A percentile compares a stretch with the other conserved stretches of the same genome.
phyloP scores from a whole-genome alignment of 1,140 invertebrate species.

The Ceratosolen solmsi region DNA sequence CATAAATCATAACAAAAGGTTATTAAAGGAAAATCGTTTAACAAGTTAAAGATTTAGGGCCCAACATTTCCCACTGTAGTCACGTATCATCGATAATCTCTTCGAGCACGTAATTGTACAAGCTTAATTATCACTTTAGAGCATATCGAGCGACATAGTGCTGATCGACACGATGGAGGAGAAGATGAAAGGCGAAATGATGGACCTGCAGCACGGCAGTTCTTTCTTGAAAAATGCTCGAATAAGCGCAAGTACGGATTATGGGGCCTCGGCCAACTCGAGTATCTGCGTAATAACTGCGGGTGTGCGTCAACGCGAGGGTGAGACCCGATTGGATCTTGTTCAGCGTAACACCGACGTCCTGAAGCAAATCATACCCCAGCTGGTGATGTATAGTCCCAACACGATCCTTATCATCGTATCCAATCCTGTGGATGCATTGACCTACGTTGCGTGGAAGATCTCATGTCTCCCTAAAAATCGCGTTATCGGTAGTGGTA shows the following conservation, averaged over 20 bases:
- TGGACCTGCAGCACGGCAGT: slow-evolving; percentile 91
- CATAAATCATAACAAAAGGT: too few species aligned
- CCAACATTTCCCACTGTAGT: too few species aligned
- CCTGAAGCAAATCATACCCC: slow-evolving; percentile 87
- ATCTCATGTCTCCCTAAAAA: slow-evolving; percentile 89
- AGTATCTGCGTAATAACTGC: slow-evolving; percentile 90
- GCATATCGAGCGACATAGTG: slow-evolving; percentile 86
- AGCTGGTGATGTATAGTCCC: slow-evolving; percentile 88
- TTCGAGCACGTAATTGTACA: too few species aligned
- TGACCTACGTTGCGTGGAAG: slow-evolving; percentile 96
- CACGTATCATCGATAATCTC: too few species aligned
- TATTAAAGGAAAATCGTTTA: too few species aligned
- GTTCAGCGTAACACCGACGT: slow-evolving; percentile 93
- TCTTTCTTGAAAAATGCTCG: slow-evolving; percentile 87
- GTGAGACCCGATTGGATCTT: slow-evolving; percentile 86
- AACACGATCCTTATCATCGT: slow-evolving; percentile 90
- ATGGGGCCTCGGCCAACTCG: slow-evolving; percentile 83
- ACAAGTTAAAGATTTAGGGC: too few species aligned
- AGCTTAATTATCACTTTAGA: slow-evolving; percentile 69
- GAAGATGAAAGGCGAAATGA: slow-evolving; percentile 90
- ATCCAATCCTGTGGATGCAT: slow-evolving; percentile 92
- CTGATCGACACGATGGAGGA: slow-evolving; percentile 87
- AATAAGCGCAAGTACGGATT: slow-evolving; percentile 87
- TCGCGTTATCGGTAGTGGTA: slow-evolving; percentile 91
- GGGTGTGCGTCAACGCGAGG: slow-evolving; percentile 89